Percentiles rank a stretch among this genome's conserved stretches.
Evolutionary conservation across 2,888 invertebrate species (phyloP).

Genomic region (Hypsopygia costalis): DNA sequence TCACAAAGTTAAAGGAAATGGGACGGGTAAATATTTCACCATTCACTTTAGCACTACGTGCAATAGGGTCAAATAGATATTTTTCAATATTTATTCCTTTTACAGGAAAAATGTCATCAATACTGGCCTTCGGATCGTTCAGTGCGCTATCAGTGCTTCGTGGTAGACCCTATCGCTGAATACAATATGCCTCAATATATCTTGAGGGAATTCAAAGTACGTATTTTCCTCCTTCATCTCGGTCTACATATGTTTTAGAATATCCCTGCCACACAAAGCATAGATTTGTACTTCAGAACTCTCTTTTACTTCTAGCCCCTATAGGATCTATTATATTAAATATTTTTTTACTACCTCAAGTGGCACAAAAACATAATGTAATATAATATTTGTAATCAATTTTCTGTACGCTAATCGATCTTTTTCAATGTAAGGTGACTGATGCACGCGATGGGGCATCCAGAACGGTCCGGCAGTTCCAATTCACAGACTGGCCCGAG

Average conservation of each 20-base stretch:
- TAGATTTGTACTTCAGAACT: too few species aligned
- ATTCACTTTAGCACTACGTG: neutral
- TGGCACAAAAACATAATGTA: too few species aligned
- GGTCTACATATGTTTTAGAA: too few species aligned
- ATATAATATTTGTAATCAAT: too few species aligned
- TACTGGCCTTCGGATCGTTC: slow-evolving; percentile 99
- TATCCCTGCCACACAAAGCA: too few species aligned
- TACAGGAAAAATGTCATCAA: slow-evolving; percentile 98
- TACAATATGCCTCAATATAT: slow-evolving; percentile 99
- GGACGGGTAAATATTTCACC: slow-evolving; percentile 86
- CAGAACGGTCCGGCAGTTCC: slow-evolving; percentile 97
- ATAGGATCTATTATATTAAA: too few species aligned
- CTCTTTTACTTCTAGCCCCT: too few species aligned
- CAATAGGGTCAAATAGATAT: neutral
- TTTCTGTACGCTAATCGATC: too few species aligned
- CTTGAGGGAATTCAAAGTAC: slow-evolving; percentile 96
- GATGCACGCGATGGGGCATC: slow-evolving; percentile 98
- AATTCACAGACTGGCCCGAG: slow-evolving; percentile 98
- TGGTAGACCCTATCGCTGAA: slow-evolving; percentile 99
- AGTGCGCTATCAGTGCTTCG: slow-evolving; percentile 98
- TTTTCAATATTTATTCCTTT: slow-evolving; percentile 29
- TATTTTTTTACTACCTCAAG: too few species aligned
- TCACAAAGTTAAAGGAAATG: slow-evolving; percentile 98
- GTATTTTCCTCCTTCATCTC: neutral
- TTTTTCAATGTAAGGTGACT: too few species aligned